Evolutionary conservation across 2,888 invertebrate genomes (phyloP).

Genomic region (Tipula vernalis): DNA sequence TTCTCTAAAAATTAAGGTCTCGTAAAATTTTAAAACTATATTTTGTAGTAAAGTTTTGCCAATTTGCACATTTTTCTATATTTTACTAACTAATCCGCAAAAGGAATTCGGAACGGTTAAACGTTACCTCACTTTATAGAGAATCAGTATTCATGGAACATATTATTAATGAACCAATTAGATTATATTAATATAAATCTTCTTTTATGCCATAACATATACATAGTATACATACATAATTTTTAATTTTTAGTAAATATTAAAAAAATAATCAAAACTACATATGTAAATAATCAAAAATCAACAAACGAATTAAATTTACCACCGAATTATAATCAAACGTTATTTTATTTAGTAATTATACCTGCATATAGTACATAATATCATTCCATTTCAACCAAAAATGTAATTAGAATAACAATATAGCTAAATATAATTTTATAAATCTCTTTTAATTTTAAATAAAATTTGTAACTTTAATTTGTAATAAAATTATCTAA

Average conservation of each 20-base stretch:
- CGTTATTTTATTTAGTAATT: neutral
- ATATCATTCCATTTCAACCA: neutral
- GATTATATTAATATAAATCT: neutral
- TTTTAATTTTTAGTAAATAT: neutral
- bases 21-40: too few relatives aligned
- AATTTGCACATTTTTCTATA: too few relatives aligned
- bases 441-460: neutral
- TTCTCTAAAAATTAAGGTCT: too few relatives aligned
- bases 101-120: too few relatives aligned
- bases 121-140: too few relatives aligned
- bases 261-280: neutral
- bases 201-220: neutral
- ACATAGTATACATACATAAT: neutral
- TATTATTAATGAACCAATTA: neutral
- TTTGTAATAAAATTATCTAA: neutral
- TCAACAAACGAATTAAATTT: neutral
- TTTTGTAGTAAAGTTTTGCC: too few relatives aligned
- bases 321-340: neutral
- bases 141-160: too few relatives aligned
- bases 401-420: neutral
- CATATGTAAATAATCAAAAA: neutral
- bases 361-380: neutral
- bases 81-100: too few relatives aligned
- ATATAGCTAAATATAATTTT: neutral
- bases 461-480: neutral